These are phyloP conservation scores for Gobio gobio DNA, from an alignment of 2,113 vertebrate genomes.

Conservation along the genomic window DNA sequence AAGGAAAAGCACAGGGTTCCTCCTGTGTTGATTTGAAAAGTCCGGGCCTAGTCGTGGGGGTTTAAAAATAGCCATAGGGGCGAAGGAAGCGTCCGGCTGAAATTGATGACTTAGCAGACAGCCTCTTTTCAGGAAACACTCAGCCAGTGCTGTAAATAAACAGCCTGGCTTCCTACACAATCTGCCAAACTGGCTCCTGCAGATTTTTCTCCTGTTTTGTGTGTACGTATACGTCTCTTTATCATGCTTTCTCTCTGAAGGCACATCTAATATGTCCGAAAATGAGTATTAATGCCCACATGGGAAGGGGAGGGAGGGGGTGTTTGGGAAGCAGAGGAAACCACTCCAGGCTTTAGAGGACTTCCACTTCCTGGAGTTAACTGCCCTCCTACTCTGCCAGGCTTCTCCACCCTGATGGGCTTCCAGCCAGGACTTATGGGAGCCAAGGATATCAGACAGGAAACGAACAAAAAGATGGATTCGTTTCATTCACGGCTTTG, in stretches of 20 bases:
- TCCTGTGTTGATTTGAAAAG: conserved; percentile 62
- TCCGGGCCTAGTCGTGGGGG: conserved; percentile 52
- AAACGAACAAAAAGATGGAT: conserved; percentile 27
- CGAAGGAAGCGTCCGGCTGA: conserved; percentile 65
- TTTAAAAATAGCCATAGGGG: conserved; percentile 74
- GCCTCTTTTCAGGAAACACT: conserved; percentile 67
- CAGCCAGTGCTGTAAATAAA: conserved; percentile 46
- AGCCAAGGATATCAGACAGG: conserved; percentile 57
- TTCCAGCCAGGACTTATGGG: conserved; percentile 73
- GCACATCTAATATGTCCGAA: background rate
- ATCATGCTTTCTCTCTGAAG: background rate
- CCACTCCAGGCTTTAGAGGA: conserved; percentile 85
- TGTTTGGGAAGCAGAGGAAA: conserved; percentile 83
- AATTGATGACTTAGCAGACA: conserved; percentile 75
- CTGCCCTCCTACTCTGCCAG: conserved; percentile 64
- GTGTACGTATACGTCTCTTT: background rate
- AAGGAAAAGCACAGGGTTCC: conserved; percentile 63
- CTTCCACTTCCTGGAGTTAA: conserved; percentile 88
- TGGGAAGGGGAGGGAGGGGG: conserved; percentile 30
- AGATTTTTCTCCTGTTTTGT: conserved; percentile 21
- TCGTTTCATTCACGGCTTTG: conserved; percentile 38
- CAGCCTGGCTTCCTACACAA: conserved; percentile 46
- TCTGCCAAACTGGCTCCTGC: conserved; percentile 27
- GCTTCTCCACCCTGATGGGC: conserved; percentile 73
- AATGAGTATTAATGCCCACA: conserved; percentile 30